Base-by-base conservation (phyloP, 2,888 invertebrate species). In the Hirtodrosophila trivittata region DNA sequence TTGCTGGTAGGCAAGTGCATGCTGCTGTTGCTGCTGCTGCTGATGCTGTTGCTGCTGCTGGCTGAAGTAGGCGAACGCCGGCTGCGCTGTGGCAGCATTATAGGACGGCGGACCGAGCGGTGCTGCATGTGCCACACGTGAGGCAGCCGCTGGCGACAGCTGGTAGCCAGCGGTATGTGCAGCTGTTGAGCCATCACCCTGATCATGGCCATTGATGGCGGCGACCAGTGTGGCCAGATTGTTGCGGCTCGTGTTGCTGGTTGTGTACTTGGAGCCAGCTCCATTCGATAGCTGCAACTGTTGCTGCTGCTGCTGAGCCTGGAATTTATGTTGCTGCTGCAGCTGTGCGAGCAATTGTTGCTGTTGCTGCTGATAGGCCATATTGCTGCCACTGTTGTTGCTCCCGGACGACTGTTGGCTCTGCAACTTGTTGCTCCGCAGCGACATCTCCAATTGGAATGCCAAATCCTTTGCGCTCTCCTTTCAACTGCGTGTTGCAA, bases 351-450 rank as follows among this genome's bases (percentile, higher is more conserved):
- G 68, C 85, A 80, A 50, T 38, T 86, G 88, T 46, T 77, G 84
- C 54, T 82, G 86, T 56, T 82, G 82, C 46, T 82, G 84, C 37
- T 87, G 86, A 37, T 77, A 72, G 25, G 75, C 73, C 80, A 86
- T 73, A 54, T 58, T 78, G 66, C 25, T 71, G 78, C 21, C 65
- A 67, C 38, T 68, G 75, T 50, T 76, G 54, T 35, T 72, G 57
- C 81, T 74, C 18, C 35, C 58, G 18, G 59, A 59, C 28, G 75
- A 58, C 28, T 74, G 71, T 25, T 77, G 65, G 26, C 69, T 69
- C 25, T 73, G 89, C 69, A 87, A 81, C 81, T 89, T 89, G 85
- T 89, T 90, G 74, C 88, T 90, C 49, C 89, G 88, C 88, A 90
- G 86, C 70, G 90, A 89, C 91, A 91, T 90, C 38, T 74, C 75